Base-by-base conservation (phyloP, 2,888 invertebrate species). In the Sipha maydis region DNA sequence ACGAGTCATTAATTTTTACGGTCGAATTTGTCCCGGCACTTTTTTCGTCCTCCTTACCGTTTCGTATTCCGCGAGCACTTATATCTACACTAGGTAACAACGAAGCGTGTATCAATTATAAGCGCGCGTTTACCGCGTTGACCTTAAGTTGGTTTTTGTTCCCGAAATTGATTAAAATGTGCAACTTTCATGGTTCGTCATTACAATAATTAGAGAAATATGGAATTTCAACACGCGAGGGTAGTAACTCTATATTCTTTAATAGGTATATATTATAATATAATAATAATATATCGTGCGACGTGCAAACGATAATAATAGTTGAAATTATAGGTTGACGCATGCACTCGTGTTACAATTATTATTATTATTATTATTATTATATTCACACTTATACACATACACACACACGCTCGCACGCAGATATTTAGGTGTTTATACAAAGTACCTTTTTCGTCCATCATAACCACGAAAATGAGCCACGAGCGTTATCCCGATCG, bases 271-370 rank as follows among this genome's bases (percentile, higher is more conserved):
- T 69, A 69, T 69, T 8, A 69, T 69, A 61, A 61, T 69, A n/a
- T 28, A n/a, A 69, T 69, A 82, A 82, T 82, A 82, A 82, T 82
- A 41, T 28, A 69, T 82, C n/a, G 67, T 41, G 31, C 69, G 41
- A 41, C 80, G 67, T 82, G 80, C 41, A 41, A 61, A 17, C 80
- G 9, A 82, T 21, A 41, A 41, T 82, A 82, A 82, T 67, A 82
- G 41, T 2, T 28, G 21, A 82, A 41, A 82, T 82, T 82, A 67
- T 69, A 41, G n/a, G 80, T 69, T 69, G 67, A 41, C 41, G 56
- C 56, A 34, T 28, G 34, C 34, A 34, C 80, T 28, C 34, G 80
- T 80, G n/a, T 61, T n/a, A 7, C n/a, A n/a, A 25, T 61, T 61
- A 61, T 21, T 34, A 34, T 34, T 34, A 34, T 34, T 34, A 61